These are phyloP conservation scores for Amitus sp. DNA, from an alignment of 2,888 invertebrate species.

Conservation along the genomic window DNA sequence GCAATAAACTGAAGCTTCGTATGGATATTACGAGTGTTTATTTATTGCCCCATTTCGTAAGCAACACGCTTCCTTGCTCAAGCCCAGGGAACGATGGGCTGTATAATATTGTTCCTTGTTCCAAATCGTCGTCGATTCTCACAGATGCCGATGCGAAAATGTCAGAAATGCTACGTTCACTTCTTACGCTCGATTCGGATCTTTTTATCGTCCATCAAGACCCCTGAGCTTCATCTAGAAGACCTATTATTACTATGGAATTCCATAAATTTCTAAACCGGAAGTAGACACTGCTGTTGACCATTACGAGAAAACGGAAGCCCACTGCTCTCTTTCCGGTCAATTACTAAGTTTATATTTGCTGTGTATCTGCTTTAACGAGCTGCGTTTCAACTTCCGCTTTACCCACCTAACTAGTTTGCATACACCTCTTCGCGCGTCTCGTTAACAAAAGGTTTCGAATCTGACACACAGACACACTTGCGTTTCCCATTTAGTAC, in stretches of 20 bases:
- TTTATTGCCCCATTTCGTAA: too few species aligned
- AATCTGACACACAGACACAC: neutral
- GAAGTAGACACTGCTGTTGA: conserved; percentile 3
- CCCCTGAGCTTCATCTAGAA: neutral
- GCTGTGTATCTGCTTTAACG: conserved; percentile 25
- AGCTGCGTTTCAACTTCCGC: conserved; percentile 18
- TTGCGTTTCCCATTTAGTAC: neutral
- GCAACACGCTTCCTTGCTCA: too few species aligned
- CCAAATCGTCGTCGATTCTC: too few species aligned
- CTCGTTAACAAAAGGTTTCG: conserved; percentile 2
- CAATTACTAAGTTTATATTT: conserved; percentile 28
- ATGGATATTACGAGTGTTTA: too few species aligned
- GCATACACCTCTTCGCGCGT: too few species aligned
- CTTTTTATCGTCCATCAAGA: neutral
- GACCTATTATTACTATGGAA: neutral
- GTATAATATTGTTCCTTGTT: too few species aligned
- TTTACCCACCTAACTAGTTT: conserved; percentile 16
- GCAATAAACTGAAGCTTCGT: too few species aligned
- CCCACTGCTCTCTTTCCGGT: conserved; percentile 19
- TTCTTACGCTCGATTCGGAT: too few species aligned
- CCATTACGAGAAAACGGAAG: conserved; percentile 15
- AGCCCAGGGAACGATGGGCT: too few species aligned
- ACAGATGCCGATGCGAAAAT: too few species aligned
- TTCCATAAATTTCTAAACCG: conserved; percentile 4
- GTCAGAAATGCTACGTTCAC: too few species aligned